Evolutionary conservation across 2,113 vertebrate genomes (phyloP), one percentile per base, ranked within the genome.

Genomic region (Axis porcinus): DNA sequence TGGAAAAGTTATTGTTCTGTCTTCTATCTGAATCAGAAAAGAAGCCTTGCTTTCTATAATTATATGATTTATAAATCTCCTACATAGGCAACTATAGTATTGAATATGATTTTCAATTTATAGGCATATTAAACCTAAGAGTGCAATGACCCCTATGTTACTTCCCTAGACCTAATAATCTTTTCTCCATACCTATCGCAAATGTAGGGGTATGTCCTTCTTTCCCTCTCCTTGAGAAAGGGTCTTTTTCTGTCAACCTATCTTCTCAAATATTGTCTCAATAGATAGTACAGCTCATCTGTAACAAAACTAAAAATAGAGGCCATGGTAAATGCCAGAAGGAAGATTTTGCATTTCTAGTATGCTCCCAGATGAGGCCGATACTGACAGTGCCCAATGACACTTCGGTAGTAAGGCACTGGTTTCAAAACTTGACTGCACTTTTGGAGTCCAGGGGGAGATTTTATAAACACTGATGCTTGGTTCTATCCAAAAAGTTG

Each of bases 211-310:
- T 23, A 64, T 10, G 28, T 1, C 19, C 28, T 47, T 70, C 21
- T 64, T 62, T 28, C 17, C 28, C 8, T 54, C 11, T 92, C 67
- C 43, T 86, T 16, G n/a, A 95, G 25, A 9, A 83, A 57, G 25
- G 33, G 8, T 47, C 17, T 9, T 78, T 55, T 54, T 30, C 33
- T 30, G 50, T 50, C 16, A 62, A n/a, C 64, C 58, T 47, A 15
- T 90, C 30, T 86, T 30, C 45, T 96, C 16, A 54, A 85, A 47
- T 85, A 54, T 54, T 76, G 8, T 89, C 84, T 88, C 50, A 67
- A 70, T 15, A 64, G 70, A 40, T 16, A 28, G 45, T 62, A 94
- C 8, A 54, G 3, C 25, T 30, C 16, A 45, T 58, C 43, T 36
- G 23, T 23, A 43, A 62, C 28, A 43, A 40, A 28, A 76, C 83